phyloP scores from a whole-genome alignment of 2,113 vertebrate species.

The Galeopterus variegatus region DNA sequence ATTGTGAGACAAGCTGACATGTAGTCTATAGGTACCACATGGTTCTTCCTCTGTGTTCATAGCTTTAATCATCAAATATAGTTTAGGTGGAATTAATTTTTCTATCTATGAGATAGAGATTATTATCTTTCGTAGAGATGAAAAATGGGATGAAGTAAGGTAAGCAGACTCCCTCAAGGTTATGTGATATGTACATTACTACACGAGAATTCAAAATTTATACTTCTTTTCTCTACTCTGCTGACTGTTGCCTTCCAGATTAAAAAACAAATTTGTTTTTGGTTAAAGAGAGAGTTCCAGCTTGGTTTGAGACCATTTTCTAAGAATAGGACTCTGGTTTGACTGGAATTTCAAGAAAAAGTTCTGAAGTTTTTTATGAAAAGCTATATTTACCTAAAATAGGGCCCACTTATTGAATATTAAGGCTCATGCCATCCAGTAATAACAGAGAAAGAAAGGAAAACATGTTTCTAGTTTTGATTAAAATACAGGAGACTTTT shows the following conservation, averaged over 20 bases:
- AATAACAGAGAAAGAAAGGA: neutral
- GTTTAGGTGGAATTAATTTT: neutral
- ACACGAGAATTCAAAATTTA: neutral
- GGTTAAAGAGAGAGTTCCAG: neutral
- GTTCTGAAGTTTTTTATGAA: neutral
- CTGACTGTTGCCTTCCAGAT: neutral
- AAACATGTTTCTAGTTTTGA: neutral
- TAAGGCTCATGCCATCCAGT: neutral
- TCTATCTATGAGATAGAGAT: neutral
- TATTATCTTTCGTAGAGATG: neutral
- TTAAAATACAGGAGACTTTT: constrained; percentile 6
- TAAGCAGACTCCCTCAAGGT: neutral
- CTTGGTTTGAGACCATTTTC: neutral
- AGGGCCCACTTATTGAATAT: neutral
- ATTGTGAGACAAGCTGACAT: neutral
- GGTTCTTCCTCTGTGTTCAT: neutral
- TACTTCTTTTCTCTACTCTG: neutral
- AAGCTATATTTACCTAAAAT: neutral
- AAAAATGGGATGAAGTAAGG: neutral
- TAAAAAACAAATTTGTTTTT: neutral
- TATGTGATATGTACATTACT: neutral
- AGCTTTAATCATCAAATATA: neutral
- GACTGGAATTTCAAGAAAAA: constrained; percentile 46
- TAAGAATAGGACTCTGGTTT: neutral
- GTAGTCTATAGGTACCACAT: neutral